phyloP scores from a whole-genome alignment of 2,797 vertebrate genomes.

The Cyclopterus lumpus region DNA sequence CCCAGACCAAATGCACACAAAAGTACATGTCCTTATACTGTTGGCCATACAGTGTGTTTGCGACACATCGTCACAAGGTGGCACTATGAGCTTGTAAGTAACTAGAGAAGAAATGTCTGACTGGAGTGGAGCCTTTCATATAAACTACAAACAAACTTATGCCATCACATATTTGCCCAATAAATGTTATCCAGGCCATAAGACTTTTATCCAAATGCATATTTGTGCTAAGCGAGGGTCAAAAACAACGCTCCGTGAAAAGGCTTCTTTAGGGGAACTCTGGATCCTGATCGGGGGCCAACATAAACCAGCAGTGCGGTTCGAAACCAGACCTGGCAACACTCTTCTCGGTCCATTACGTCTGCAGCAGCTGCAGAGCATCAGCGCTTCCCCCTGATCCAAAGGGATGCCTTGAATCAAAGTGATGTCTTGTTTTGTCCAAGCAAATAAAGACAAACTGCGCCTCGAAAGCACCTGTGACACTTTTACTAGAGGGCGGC shows the following conservation, averaged over 20 bases:
- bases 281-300: conserved; percentile 54
- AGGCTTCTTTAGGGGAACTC: conserved; percentile 23
- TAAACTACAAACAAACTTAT: conserved; percentile 19
- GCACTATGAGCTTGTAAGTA: conserved; percentile 29
- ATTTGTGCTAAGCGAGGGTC: background rate
- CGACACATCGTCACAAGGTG: conserved; percentile 56
- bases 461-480: conserved; percentile 26
- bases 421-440: conserved; percentile 42
- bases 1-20: background rate
- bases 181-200: conserved; percentile 12
- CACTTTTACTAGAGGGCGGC: background rate
- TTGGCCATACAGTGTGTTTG: background rate
- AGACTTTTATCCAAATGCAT: conserved; percentile 5
- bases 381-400: conserved; percentile 52
- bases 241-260: conserved; percentile 22
- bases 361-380: conserved; percentile 64
- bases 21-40: background rate
- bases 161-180: conserved; percentile 2
- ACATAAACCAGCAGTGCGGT: conserved; percentile 56
- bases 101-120: background rate
- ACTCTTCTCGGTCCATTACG: conserved; percentile 47
- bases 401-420: conserved; percentile 45
- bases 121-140: background rate
- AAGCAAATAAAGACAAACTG: conserved; percentile 55
- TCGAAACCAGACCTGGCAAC: conserved; percentile 53